Evolutionary conservation across 2,113 vertebrate genomes (phyloP).

Genomic region (Neodontobutis hainanensis): DNA sequence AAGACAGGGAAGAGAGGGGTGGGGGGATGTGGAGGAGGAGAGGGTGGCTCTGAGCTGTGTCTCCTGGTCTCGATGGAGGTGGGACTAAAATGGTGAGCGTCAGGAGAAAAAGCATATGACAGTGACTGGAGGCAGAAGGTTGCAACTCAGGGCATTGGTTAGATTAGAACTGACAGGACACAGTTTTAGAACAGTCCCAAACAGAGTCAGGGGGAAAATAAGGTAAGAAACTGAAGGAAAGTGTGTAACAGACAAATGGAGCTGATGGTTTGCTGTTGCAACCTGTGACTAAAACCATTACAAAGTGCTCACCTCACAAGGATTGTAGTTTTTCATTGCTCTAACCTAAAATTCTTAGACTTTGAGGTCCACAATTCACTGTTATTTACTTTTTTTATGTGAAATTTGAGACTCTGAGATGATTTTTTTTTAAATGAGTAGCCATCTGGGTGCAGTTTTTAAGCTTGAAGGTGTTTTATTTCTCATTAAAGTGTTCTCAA

Average conservation of each 20-base stretch:
- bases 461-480: too few species aligned
- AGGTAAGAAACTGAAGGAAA: background rate
- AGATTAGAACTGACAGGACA: background rate
- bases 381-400: too few species aligned
- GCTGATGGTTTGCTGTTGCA: too few species aligned
- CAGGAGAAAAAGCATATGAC: conserved; percentile 37
- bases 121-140: conserved; percentile 27
- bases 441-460: too few species aligned
- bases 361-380: too few species aligned
- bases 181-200: background rate
- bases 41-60: conserved; percentile 29
- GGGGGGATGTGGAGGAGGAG: conserved; percentile 36
- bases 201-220: background rate
- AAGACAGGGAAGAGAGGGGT: conserved; percentile 20
- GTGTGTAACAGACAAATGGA: background rate
- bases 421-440: too few species aligned
- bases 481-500: too few species aligned
- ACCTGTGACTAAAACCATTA: too few species aligned
- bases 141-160: conserved; percentile 18
- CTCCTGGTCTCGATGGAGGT: conserved; percentile 41
- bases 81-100: conserved; percentile 60
- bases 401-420: too few species aligned
- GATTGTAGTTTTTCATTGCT: too few species aligned
- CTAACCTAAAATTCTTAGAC: too few species aligned
- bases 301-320: too few species aligned